Evolutionary conservation across 2,888 invertebrate species (phyloP), one percentile per base, ranked within the genome.

Genomic region (Aspidiotus destructor): DNA sequence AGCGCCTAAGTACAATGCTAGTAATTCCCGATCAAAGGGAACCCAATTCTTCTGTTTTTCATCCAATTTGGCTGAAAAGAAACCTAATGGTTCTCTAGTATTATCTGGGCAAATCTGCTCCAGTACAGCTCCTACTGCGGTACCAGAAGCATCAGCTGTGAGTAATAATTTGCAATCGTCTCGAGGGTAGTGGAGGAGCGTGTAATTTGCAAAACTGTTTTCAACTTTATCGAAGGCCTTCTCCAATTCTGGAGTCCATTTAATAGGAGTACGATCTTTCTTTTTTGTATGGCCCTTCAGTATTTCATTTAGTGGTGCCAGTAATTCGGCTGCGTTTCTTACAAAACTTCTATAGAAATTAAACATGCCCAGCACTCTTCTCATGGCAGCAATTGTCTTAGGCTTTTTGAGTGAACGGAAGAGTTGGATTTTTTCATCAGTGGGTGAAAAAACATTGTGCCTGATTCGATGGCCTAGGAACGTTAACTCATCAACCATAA

Each of bases 91-190:
- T 52, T 52, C 52, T 52, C 5, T n/a, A 52, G 52, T 3, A 11
- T 52, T 11, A 52, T 52, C n/a, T 52, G n/a, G 11, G 77, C 61
- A 78, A 75, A 11, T 79, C 68, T 0, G n/a, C n/a, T n/a, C n/a
- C n/a, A n/a, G n/a, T n/a, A 74, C 75, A 2, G 76, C 77, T 0
- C 78, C 77, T 7, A 77, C 73, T 5, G 77, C 74, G 0, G 60
- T 70, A 53, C 77, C 75, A 0, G 78, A 77, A 2, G 77, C 77
- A 41, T 67, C 67, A 41, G 42, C 40, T 42, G 60, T 69, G 17
- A 70, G 68, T 15, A 48, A 15, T 9, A 64, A 15, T 54, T 70
- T 71, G 11, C 69, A 16, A 8, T 60, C 60, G 28, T 60, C 40
- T n/a, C 8, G 9, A 60, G 16, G 60, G 40, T 28, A 60, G 40